These are phyloP conservation scores for Drosophila kurseongensis DNA, from an alignment of 1,140 invertebrate genomes.

Conservation along the genomic window DNA sequence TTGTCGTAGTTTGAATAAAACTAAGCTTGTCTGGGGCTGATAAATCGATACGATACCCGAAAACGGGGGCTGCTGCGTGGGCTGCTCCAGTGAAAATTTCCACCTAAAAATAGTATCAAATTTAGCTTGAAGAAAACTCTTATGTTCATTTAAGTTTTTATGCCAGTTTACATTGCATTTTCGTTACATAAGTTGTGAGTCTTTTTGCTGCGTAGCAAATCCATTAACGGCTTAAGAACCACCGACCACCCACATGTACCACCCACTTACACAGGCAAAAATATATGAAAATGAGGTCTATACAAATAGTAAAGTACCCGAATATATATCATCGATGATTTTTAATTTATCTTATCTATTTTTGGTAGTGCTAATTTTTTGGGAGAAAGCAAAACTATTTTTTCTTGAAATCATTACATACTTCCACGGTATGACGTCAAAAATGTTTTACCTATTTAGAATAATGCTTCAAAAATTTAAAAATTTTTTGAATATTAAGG, in stretches of 20 bases:
- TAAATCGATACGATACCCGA: constrained; percentile 45
- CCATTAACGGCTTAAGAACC: constrained; percentile 47
- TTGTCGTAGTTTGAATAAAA: constrained; percentile 33
- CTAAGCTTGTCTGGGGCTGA: constrained; percentile 29
- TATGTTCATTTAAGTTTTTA: neutral
- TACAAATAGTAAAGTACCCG: neutral
- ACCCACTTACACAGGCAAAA: constrained; percentile 16
- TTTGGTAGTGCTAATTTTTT: too few relatives aligned
- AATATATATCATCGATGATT: too few relatives aligned
- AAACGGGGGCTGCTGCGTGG: constrained; percentile 34
- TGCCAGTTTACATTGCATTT: constrained; percentile 18
- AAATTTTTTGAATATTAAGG: too few relatives aligned
- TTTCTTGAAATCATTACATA: too few relatives aligned
- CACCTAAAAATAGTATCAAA: neutral
- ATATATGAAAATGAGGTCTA: neutral
- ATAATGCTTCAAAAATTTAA: too few relatives aligned
- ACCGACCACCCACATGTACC: constrained; percentile 4
- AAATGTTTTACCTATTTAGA: too few relatives aligned
- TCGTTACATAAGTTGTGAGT: constrained; percentile 61
- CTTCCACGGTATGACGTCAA: too few relatives aligned
- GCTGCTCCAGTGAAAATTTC: constrained; percentile 24
- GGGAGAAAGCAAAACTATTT: too few relatives aligned
- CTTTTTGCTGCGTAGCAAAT: constrained; percentile 25
- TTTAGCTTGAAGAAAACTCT: constrained; percentile 4
- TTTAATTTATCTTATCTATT: too few relatives aligned